A percentile compares a stretch with the other conserved stretches of the same genome.
Conservation (phyloP, 2,113 vertebrate species). For the Melanerpes aurifrons region DNA sequence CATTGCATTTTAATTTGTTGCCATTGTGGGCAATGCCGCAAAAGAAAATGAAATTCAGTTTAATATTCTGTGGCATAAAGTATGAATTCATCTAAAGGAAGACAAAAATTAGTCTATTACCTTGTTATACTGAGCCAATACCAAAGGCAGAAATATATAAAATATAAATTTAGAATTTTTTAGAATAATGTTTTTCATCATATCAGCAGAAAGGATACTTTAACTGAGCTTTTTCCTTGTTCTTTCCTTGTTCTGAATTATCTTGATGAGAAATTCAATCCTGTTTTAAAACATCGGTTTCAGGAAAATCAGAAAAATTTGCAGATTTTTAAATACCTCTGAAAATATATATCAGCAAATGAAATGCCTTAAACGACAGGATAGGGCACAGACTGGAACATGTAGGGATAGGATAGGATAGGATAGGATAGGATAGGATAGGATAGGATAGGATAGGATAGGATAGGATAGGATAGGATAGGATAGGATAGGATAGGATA, state of each 20-base stretch:
- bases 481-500: too few species aligned
- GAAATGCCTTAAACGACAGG: not conserved
- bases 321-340: not conserved
- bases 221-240: not conserved
- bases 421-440: too few species aligned
- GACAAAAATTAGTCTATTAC: not conserved
- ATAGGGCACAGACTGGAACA: not conserved
- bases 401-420: not conserved
- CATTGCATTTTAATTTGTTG: not conserved
- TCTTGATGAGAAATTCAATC: conserved; percentile 17
- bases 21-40: not conserved
- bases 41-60: conserved; percentile 41
- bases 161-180: not conserved
- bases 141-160: conserved; percentile 28
- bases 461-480: too few species aligned
- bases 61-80: not conserved
- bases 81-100: not conserved
- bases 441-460: too few species aligned
- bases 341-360: not conserved
- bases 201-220: not conserved
- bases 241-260: conserved; percentile 4
- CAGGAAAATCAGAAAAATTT: conserved; percentile 20
- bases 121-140: not conserved
- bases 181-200: not conserved
- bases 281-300: conserved; percentile 7